Conservation (phyloP, 2,113 vertebrate genomes). For the Chaenocephalus aceratus region DNA sequence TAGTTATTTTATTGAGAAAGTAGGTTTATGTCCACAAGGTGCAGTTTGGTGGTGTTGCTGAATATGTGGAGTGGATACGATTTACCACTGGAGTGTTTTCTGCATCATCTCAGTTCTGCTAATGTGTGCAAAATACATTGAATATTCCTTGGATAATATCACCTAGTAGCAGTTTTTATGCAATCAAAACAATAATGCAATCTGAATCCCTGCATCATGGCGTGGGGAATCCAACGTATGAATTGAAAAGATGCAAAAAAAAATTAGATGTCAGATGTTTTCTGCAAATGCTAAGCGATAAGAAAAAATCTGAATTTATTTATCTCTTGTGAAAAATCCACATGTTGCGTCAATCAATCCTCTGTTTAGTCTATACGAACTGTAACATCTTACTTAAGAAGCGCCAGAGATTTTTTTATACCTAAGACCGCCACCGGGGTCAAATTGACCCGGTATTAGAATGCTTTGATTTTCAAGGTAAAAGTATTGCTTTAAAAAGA, state of each 20-base stretch:
- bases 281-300: not conserved
- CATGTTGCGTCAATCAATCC: not conserved
- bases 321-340: not conserved
- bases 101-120: conserved; percentile 26
- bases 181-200: not conserved
- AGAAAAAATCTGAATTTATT: not conserved
- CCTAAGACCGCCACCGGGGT: no score
- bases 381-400: not conserved
- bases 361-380: not conserved
- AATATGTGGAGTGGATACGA: conserved; percentile 44
- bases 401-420: no score
- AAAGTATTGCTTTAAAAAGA: no score
- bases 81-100: conserved; percentile 43
- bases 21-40: conserved; percentile 44
- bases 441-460: no score
- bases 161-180: not conserved
- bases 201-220: not conserved
- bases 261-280: not conserved
- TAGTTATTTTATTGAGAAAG: conserved; percentile 52
- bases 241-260: not conserved
- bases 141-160: not conserved
- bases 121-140: conserved; percentile 39
- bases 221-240: no score
- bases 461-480: no score
- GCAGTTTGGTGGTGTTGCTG: conserved; percentile 40